phyloP scores from a whole-genome alignment of 2,888 invertebrate genomes.

The Metacarcinus magister region DNA sequence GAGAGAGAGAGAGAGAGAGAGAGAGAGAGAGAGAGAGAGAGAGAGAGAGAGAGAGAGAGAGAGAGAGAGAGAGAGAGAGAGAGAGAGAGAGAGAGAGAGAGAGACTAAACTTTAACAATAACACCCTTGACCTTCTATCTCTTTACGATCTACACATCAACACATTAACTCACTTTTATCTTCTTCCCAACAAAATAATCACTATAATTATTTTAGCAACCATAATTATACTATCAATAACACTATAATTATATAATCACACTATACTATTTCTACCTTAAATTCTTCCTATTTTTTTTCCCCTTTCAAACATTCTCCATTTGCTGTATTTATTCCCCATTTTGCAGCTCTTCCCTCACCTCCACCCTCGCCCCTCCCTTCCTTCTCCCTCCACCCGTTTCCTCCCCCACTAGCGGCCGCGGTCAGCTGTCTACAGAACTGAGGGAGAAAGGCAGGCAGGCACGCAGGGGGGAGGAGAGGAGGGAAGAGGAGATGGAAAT shows the following conservation, averaged over 20 bases:
- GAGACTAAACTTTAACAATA: background rate
- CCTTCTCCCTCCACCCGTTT: background rate
- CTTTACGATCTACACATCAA: background rate
- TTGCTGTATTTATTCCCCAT: constrained; percentile 28
- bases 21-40: background rate
- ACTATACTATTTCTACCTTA: background rate
- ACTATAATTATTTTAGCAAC: too few species aligned
- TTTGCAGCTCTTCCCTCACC: background rate
- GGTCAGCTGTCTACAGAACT: background rate
- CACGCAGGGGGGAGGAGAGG: background rate
- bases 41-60: background rate
- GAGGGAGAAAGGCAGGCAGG: background rate
- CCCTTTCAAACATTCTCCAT: background rate
- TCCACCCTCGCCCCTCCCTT: background rate
- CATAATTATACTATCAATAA: too few species aligned
- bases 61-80: background rate
- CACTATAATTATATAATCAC: background rate
- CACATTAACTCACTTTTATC: too few species aligned
- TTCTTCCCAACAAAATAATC: too few species aligned
- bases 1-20: background rate
- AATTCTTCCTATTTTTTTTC: background rate
- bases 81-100: background rate
- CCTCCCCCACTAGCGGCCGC: background rate
- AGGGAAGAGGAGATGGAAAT: background rate
- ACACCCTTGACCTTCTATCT: background rate